Base-by-base conservation (phyloP, 2,797 vertebrate species). In the Sebastes aleutianus region DNA sequence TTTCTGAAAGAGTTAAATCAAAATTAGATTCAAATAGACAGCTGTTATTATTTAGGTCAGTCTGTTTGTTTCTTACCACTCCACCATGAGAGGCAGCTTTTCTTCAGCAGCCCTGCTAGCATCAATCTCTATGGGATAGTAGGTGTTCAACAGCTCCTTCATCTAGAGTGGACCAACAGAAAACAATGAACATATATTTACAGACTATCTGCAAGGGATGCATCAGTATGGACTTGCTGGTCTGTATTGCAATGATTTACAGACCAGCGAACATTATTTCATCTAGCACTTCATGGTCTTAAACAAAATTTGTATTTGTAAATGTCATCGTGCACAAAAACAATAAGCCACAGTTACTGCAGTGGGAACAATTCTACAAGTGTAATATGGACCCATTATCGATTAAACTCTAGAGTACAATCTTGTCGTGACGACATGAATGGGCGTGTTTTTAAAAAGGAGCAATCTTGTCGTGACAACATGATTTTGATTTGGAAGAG, bases 101-200 rank as follows among this genome's bases (percentile, higher is more conserved):
- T 99, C 97, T 24, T 96, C 94, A 66, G 87, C 53, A 12, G 92
- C 94, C 63, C 84, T 93, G 6, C 93, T 80, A 0, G 95, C 93
- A 86, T 99, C 96, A 0, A 97, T 97, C 91, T 99, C 98, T 50
- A 98, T 97, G 22, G 97, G 97, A 76, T 98, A 99, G 88, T 98
- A 99, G 34, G 91, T 92, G 74, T 96, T 93, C 59, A 97, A 85
- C 65, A 98, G 94, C 0, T 94, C 91, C 36, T 87, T 91, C 50
- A 98, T 94, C 97, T 98, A 64, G 26, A 91, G 2, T 10, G 24
- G 11, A 75, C 1, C 59, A 73, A 76, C 10, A 86, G 36, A 73
- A 61, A 3, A 47, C 0, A n/a, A 6, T 34, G 3, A 43, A 67
- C 6, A 61, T 27, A 31, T 39, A 18, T 12, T 29, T 62, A 66